Evolutionary conservation across 2,113 vertebrate genomes (phyloP).

Genomic region (Felis catus): DNA sequence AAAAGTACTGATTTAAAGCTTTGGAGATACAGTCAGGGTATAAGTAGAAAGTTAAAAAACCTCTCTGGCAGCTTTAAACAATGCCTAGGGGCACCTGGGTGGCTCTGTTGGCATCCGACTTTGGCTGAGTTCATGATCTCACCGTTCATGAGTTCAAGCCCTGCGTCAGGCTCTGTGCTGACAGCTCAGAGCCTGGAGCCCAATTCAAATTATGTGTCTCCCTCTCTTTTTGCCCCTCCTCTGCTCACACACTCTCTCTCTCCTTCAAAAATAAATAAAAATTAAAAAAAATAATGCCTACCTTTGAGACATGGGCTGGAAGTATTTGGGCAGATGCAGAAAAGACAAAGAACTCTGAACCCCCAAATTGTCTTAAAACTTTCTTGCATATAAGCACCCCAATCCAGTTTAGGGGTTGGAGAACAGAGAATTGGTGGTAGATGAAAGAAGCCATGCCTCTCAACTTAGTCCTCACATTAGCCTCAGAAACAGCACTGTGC

Average conservation of each 20-base stretch:
- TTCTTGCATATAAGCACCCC: background rate
- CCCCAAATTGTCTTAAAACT: background rate
- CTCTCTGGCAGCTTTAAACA: background rate
- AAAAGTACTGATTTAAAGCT: background rate
- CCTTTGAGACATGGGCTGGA: background rate
- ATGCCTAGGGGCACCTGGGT: no score
- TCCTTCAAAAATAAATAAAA: no score
- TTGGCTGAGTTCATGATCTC: no score
- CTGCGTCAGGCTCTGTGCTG: no score
- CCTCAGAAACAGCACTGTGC: background rate
- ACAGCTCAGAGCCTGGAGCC: no score
- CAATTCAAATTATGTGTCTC: no score
- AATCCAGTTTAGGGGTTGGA: background rate
- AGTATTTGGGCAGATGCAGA: background rate
- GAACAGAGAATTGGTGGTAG: background rate
- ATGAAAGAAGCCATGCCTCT: background rate
- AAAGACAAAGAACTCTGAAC: background rate
- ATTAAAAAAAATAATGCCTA: no score
- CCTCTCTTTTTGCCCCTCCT: no score
- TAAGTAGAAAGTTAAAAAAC: background rate
- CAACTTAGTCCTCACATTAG: background rate
- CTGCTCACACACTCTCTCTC: no score
- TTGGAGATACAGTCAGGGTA: background rate
- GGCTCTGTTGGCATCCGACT: no score
- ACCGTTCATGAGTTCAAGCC: no score